These are phyloP conservation scores for Sebastes oblongus DNA, from an alignment of 2,797 vertebrate genomes.

Conservation along the genomic window DNA sequence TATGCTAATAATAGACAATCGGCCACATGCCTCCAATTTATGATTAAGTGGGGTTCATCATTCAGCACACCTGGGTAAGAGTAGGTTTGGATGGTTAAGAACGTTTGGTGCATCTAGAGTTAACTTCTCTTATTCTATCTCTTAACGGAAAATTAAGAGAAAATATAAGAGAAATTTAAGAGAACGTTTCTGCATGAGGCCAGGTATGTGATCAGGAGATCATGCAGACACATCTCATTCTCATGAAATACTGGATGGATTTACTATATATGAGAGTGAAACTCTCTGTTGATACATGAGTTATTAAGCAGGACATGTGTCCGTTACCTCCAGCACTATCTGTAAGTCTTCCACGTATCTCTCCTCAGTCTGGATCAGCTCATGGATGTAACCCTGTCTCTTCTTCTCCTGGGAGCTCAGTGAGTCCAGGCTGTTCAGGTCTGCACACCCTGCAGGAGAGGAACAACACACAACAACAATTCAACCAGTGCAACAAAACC, in stretches of 20 bases:
- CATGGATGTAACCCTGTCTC: constrained; percentile 95
- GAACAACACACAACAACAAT: constrained; percentile 1
- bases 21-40: too few species aligned
- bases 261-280: not conserved
- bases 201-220: not conserved
- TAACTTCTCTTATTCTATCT: too few species aligned
- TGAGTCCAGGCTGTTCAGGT: constrained; percentile 90
- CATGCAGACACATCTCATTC: not conserved
- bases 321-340: constrained; percentile 89
- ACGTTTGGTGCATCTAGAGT: too few species aligned
- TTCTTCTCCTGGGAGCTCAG: constrained; percentile 92
- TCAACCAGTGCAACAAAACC: not conserved
- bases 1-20: too few species aligned
- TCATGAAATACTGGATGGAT: not conserved
- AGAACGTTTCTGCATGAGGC: too few species aligned
- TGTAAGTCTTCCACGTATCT: constrained; percentile 92
- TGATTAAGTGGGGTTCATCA: too few species aligned
- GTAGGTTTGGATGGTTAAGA: too few species aligned
- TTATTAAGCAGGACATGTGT: not conserved
- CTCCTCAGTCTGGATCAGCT: constrained; percentile 94
- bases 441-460: constrained; percentile 88
- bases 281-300: not conserved
- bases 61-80: too few species aligned
- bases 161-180: too few species aligned
- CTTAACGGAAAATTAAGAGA: too few species aligned